Percentiles rank a stretch among this genome's conserved stretches.
phyloP scores from a whole-genome alignment of 2,113 vertebrate species.

The Misgurnus anguillicaudatus region DNA sequence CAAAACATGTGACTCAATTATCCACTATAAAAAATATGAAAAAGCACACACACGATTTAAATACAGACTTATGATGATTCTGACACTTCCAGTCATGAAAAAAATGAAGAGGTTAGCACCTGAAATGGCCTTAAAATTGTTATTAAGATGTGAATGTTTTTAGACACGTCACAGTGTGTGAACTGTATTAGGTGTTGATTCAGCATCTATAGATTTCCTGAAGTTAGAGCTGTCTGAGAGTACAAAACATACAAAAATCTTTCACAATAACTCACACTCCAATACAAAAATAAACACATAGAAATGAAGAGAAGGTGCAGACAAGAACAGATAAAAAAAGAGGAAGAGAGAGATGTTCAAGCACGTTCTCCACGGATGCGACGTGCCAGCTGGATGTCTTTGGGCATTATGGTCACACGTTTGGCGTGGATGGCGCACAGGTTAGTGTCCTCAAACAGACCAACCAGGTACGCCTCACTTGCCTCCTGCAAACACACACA shows the following conservation, averaged over 20 bases:
- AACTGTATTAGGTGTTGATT: background rate
- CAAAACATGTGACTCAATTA: background rate
- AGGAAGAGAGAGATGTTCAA: slow-evolving; percentile 17
- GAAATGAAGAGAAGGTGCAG: background rate
- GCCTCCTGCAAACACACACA: slow-evolving; percentile 70
- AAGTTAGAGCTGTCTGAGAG: background rate
- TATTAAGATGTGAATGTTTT: too few relatives aligned
- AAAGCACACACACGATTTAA: background rate
- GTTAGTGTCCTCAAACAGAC: slow-evolving; percentile 82
- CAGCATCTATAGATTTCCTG: background rate
- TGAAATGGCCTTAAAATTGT: background rate
- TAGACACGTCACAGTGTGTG: background rate
- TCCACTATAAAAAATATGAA: background rate
- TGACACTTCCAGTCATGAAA: background rate
- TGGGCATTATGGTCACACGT: slow-evolving; percentile 83
- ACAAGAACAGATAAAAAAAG: background rate
- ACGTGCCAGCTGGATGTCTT: slow-evolving; percentile 85
- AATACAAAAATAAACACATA: slow-evolving; percentile 46
- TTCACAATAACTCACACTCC: slow-evolving; percentile 26
- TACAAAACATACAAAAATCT: background rate
- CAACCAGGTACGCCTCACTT: slow-evolving; percentile 82
- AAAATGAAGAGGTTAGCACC: slow-evolving; percentile 5
- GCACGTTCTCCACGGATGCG: slow-evolving; percentile 77
- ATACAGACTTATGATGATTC: background rate
- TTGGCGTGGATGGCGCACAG: slow-evolving; percentile 84